These are phyloP conservation scores for Desmodus rotundus DNA, from an alignment of 2,113 vertebrate genomes.

Conservation along the genomic window DNA sequence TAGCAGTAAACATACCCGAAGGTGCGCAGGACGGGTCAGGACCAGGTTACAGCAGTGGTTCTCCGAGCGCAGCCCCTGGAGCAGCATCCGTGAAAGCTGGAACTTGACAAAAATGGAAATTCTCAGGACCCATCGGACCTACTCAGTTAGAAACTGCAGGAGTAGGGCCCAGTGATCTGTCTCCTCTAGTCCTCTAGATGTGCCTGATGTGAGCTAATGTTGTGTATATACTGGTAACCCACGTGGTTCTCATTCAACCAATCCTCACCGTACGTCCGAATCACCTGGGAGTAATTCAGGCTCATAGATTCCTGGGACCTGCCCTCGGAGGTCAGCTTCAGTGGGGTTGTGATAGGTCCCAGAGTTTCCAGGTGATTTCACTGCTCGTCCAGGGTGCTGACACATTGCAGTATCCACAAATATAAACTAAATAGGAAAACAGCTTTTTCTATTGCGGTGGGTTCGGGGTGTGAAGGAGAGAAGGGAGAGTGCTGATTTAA, in stretches of 20 bases:
- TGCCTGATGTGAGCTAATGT: not conserved
- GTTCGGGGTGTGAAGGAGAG: not conserved
- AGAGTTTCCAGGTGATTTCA: not conserved
- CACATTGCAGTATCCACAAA: not conserved
- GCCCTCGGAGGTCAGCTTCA: not conserved
- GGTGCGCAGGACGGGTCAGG: not conserved
- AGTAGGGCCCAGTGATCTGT: rapidly evolving
- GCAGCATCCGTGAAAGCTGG: rapidly evolving
- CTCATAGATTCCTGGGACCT: not conserved
- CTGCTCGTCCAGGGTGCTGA: not conserved
- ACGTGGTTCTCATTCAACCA: not conserved
- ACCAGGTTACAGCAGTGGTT: rapidly evolving
- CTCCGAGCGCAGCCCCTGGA: not conserved
- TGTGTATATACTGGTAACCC: not conserved
- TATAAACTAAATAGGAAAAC: not conserved
- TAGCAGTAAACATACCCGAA: not conserved
- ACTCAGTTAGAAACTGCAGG: not conserved
- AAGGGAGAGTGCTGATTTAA: not conserved
- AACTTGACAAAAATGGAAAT: not conserved
- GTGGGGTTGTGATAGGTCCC: not conserved
- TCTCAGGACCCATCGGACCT: not conserved
- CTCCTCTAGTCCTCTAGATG: not conserved
- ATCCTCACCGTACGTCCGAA: rapidly evolving
- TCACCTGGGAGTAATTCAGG: not conserved
- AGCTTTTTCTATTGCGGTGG: not conserved